Evolutionary conservation across 1,140 invertebrate genomes (phyloP).

Genomic region (Drosophila kohkoa): DNA sequence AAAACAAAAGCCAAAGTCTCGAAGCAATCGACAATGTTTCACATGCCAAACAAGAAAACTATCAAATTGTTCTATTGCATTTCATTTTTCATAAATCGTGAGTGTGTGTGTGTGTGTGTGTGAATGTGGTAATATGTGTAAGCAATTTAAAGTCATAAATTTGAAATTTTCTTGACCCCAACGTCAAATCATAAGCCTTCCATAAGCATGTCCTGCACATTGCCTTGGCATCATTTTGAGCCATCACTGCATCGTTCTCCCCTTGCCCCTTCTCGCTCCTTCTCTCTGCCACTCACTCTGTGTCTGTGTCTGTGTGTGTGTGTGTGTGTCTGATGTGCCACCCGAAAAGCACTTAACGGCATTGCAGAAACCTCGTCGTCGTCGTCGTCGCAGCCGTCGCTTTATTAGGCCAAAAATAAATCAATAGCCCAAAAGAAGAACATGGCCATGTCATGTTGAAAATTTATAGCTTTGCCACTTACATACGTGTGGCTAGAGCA

Average conservation of each 20-base stretch:
- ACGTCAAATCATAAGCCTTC: constrained; percentile 37
- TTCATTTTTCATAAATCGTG: neutral
- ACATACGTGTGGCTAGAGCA: constrained; percentile 16
- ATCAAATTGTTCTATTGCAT: constrained; percentile 2
- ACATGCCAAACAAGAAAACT: constrained; percentile 1
- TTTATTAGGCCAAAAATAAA: constrained; percentile 59
- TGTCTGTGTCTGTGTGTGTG: neutral
- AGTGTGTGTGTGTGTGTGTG: neutral
- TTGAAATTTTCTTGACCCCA: constrained; percentile 17
- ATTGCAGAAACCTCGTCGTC: constrained; percentile 34
- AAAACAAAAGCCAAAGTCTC: neutral
- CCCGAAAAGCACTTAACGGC: constrained; percentile 36
- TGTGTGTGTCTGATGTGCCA: constrained; percentile 3
- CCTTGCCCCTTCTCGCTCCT: neutral
- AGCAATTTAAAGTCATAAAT: constrained; percentile 28
- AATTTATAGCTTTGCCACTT: constrained; percentile 61
- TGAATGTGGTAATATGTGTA: neutral
- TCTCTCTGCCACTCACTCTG: neutral
- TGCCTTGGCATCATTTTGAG: constrained; percentile 16
- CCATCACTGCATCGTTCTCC: neutral
- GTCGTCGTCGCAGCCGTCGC: constrained; percentile 24
- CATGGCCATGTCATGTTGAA: constrained; percentile 54
- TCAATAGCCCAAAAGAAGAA: constrained; percentile 43
- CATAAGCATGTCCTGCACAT: constrained; percentile 18
- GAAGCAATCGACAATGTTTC: constrained; percentile 22